These are phyloP conservation scores for Elephas maximus DNA, from an alignment of 2,113 vertebrate genomes.

Conservation along the genomic window DNA sequence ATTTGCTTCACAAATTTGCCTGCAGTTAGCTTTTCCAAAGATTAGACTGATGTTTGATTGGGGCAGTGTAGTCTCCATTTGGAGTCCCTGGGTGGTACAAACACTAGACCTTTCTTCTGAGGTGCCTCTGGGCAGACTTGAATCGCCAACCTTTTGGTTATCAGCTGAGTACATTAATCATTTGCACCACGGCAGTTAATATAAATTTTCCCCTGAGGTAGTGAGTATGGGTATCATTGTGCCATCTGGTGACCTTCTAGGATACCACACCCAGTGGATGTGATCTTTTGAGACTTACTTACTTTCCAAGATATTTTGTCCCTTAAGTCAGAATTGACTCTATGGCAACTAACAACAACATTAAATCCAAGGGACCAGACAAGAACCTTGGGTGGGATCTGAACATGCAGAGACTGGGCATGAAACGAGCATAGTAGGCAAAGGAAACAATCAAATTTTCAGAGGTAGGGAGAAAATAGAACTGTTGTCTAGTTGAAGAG, in stretches of 20 bases:
- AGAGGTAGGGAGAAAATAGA: not conserved
- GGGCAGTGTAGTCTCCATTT: not conserved
- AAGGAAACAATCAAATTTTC: not conserved
- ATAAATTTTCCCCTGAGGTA: not conserved
- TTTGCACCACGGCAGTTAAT: not conserved
- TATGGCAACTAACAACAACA: not conserved
- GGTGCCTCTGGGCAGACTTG: not conserved
- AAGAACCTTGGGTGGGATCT: not conserved
- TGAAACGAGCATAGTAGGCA: not conserved
- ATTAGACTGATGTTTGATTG: not conserved
- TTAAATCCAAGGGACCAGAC: not conserved
- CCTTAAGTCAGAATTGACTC: not conserved
- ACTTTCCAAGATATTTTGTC: not conserved
- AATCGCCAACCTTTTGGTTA: not conserved
- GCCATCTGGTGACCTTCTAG: not conserved
- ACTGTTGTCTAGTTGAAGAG: not conserved
- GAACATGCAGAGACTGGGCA: not conserved
- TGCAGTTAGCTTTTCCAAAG: slow-evolving; percentile 6
- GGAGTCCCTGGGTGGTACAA: no score
- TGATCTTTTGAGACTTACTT: not conserved
- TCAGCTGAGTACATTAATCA: not conserved
- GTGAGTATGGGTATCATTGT: not conserved
- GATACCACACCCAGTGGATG: not conserved
- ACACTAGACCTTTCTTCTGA: not conserved
- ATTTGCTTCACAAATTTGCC: slow-evolving; percentile 35